Conservation (phyloP, 1,140 invertebrate species). For the Micrasema longulum region DNA sequence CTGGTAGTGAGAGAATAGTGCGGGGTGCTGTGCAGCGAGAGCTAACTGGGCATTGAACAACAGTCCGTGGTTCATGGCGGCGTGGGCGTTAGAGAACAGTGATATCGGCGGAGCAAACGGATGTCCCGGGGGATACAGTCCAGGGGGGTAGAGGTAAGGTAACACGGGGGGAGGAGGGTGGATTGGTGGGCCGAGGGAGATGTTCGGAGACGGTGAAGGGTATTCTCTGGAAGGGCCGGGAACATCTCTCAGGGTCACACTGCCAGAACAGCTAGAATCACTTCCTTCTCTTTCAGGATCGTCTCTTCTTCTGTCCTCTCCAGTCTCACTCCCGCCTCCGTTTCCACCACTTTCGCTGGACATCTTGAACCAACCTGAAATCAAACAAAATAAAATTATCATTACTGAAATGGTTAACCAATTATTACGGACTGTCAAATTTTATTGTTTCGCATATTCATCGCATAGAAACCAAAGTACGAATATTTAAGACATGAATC, state of each 20-base stretch:
- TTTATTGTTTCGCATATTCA: too few relatives aligned
- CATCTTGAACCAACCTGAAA: constrained; percentile 70
- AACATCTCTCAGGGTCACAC: constrained; percentile 64
- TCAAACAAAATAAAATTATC: background rate
- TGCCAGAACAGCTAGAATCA: constrained; percentile 76
- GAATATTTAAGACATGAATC: too few relatives aligned
- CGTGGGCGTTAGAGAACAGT: constrained; percentile 69
- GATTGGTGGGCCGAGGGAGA: constrained; percentile 87
- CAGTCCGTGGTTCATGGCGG: constrained; percentile 77
- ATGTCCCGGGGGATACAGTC: constrained; percentile 80
- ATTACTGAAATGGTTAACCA: too few relatives aligned
- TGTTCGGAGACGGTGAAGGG: constrained; percentile 84
- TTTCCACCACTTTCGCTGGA: constrained; percentile 63
- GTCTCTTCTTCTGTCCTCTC: constrained; percentile 66
- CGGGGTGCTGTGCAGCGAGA: constrained; percentile 83
- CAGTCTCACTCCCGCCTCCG: constrained; percentile 64
- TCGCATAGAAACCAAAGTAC: too few relatives aligned
- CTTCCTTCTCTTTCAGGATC: constrained; percentile 73
- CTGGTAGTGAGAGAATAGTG: constrained; percentile 77
- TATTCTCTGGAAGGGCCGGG: constrained; percentile 68
- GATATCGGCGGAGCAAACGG: constrained; percentile 78
- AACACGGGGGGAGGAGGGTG: constrained; percentile 85
- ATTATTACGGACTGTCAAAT: background rate
- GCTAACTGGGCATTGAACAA: constrained; percentile 86
- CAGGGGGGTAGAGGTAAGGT: constrained; percentile 90